Conservation (phyloP, 1,140 invertebrate species). For the Chymomyza costata region DNA sequence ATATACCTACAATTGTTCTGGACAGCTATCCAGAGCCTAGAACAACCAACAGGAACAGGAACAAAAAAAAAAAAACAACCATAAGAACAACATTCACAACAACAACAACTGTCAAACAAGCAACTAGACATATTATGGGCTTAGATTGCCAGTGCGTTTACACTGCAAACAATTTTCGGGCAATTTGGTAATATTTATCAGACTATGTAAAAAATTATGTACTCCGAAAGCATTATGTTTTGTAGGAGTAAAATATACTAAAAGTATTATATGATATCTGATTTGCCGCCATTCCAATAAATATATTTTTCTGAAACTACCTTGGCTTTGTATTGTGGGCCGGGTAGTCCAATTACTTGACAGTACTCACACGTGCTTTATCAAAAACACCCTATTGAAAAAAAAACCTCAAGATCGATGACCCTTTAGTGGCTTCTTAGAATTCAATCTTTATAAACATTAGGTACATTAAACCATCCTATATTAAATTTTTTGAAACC, state of each 20-base stretch:
- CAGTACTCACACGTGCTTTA: no score
- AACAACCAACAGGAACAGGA: conserved; percentile 12
- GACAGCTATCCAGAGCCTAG: conserved; percentile 12
- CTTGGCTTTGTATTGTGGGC: no score
- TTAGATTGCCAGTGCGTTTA: conserved; percentile 24
- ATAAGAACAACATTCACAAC: conserved; percentile 19
- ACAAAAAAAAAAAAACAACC: conserved; percentile 11
- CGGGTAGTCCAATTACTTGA: no score
- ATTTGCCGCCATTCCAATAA: background rate
- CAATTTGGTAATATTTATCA: background rate
- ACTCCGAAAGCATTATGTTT: background rate
- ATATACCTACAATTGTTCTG: conserved; percentile 62
- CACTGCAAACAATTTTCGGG: background rate
- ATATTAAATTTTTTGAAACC: no score
- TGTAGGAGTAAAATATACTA: background rate
- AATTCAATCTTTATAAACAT: no score
- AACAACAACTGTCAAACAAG: conserved; percentile 74
- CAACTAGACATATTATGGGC: conserved; percentile 73
- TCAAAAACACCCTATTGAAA: no score
- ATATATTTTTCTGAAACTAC: no score
- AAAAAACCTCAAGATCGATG: no score
- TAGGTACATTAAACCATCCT: no score
- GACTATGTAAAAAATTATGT: background rate
- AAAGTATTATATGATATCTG: background rate
- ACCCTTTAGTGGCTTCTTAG: no score